Percentiles rank a stretch among this genome's conserved stretches.
phyloP scores from a whole-genome alignment of 2,888 invertebrate species.

The Oligia strigilis region DNA sequence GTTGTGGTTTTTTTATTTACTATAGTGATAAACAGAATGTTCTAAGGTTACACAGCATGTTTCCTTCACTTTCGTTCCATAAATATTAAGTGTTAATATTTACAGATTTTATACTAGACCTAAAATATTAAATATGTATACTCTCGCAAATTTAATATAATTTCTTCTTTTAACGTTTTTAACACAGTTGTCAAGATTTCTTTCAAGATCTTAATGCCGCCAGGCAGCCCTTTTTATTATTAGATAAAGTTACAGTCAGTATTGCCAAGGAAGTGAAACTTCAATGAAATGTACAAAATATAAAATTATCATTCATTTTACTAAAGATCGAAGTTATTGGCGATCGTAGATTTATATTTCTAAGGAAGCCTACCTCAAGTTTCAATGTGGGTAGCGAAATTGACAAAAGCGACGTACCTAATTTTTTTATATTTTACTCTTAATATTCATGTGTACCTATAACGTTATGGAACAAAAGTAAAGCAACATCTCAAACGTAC shows the following conservation, averaged over 20 bases:
- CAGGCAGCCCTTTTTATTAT: constrained; percentile 2
- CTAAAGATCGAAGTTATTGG: constrained; percentile 3
- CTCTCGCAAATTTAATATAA: constrained; percentile 66
- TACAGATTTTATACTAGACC: constrained; percentile 76
- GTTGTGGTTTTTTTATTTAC: constrained; percentile 85
- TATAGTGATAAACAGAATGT: constrained; percentile 83
- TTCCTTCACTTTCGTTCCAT: constrained; percentile 87
- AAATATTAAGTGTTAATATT: constrained; percentile 74
- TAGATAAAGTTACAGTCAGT: neutral
- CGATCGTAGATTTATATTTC: constrained; percentile 32
- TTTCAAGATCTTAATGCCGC: constrained; percentile 14
- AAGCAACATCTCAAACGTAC: constrained; percentile 74
- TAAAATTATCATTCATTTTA: constrained; percentile 21
- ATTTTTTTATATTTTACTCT: constrained; percentile 47
- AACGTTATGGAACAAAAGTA: constrained; percentile 86
- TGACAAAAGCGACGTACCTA: constrained; percentile 56
- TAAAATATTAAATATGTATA: constrained; percentile 73
- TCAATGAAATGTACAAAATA: constrained; percentile 33
- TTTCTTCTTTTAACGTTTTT: constrained; percentile 59
- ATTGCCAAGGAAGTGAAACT: constrained; percentile 30
- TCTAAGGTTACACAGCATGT: constrained; percentile 76
- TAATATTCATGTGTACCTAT: constrained; percentile 60
- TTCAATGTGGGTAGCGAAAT: constrained; percentile 57
- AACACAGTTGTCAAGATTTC: constrained; percentile 16
- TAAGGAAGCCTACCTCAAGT: constrained; percentile 42